Percentiles rank a stretch among this genome's conserved stretches.
Evolutionary conservation across 2,113 vertebrate genomes (phyloP).

Genomic region (Hippocampus mohnikei): DNA sequence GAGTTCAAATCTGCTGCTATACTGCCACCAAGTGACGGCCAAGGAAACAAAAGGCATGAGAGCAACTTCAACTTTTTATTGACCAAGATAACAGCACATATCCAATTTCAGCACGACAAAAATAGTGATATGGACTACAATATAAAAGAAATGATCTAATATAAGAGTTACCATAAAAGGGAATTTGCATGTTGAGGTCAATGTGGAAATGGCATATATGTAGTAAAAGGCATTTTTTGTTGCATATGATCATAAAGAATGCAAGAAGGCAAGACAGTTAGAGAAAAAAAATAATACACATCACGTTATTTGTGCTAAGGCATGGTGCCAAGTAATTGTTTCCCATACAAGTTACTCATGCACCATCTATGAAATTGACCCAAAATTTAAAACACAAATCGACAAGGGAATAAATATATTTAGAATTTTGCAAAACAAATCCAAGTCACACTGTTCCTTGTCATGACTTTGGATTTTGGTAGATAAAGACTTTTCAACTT

Average conservation of each 20-base stretch:
- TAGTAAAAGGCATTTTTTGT: too few species aligned
- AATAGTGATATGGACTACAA: neutral
- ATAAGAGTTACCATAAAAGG: neutral
- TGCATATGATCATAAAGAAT: neutral
- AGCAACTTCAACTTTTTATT: slow-evolving; percentile 24
- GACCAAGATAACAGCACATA: slow-evolving; percentile 6
- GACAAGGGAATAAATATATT: neutral
- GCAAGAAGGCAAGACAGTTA: neutral
- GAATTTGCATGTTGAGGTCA: neutral
- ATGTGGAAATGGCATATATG: neutral
- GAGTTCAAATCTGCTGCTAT: slow-evolving; percentile 13
- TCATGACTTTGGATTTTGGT: too few species aligned
- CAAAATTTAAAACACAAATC: neutral
- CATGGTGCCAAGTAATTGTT: neutral
- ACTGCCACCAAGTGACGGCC: slow-evolving; percentile 44
- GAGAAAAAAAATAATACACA: neutral
- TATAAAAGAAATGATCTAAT: neutral
- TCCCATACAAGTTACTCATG: neutral
- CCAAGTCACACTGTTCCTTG: neutral
- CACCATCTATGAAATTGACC: neutral
- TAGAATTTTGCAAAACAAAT: neutral
- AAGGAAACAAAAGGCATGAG: neutral
- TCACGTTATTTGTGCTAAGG: neutral
- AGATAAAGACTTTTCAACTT: too few species aligned
- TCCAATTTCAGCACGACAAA: neutral